These are phyloP conservation scores for Eristalis intricaria DNA, from an alignment of 2,888 invertebrate genomes.

Conservation along the genomic window DNA sequence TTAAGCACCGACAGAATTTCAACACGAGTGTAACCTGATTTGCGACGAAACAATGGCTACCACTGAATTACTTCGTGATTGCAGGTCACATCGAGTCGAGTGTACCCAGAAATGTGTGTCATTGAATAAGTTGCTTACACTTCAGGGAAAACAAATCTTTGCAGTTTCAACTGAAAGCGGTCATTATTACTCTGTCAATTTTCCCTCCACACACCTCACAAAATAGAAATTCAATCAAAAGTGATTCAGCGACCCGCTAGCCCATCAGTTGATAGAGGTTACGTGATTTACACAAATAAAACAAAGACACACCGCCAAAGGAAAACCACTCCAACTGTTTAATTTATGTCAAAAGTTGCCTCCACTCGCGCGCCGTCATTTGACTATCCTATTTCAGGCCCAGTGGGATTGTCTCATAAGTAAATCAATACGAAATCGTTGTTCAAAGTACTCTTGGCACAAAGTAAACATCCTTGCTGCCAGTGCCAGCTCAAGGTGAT, in stretches of 20 bases:
- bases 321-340: neutral
- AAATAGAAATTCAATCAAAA: neutral
- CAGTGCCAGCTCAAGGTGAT: constrained; percentile 44
- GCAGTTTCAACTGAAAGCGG: too few species aligned
- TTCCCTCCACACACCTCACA: neutral
- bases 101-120: neutral
- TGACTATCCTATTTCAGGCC: neutral
- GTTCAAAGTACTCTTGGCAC: constrained; percentile 47
- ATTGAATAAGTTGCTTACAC: neutral
- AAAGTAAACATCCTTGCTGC: constrained; percentile 39
- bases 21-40: neutral
- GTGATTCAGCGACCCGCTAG: neutral
- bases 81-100: neutral
- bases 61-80: neutral
- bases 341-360: neutral
- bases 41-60: neutral
- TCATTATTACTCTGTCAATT: neutral
- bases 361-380: neutral
- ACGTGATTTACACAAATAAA: neutral
- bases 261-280: neutral
- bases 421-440: constrained; percentile 51
- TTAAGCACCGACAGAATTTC: neutral
- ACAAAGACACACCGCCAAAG: neutral
- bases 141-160: neutral
- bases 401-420: constrained; percentile 9